phyloP scores from a whole-genome alignment of 1,140 invertebrate species.

The Phortica variegata region DNA sequence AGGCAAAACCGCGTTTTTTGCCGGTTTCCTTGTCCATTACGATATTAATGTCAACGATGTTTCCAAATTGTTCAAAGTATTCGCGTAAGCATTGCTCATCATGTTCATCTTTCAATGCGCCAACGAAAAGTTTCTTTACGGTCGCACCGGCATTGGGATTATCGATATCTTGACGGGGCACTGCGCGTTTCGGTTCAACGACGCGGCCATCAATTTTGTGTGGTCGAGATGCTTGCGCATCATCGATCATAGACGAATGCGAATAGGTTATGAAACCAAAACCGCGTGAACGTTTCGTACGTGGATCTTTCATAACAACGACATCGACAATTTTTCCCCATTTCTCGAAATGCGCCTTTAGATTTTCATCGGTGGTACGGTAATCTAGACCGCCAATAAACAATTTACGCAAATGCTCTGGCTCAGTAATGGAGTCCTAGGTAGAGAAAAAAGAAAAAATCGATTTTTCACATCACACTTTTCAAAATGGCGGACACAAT shows the following conservation, averaged over 20 bases:
- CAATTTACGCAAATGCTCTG: conserved; percentile 92
- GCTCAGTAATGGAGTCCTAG: conserved; percentile 64
- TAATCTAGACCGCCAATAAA: conserved; percentile 98
- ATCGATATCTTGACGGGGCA: conserved; percentile 90
- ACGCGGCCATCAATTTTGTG: conserved; percentile 74
- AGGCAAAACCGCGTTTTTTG: conserved; percentile 91
- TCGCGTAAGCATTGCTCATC: conserved; percentile 84
- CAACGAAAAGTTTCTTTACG: conserved; percentile 94
- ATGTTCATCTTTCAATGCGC: conserved; percentile 86
- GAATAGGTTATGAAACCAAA: conserved; percentile 99
- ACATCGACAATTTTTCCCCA: conserved; percentile 98
- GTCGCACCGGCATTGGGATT: conserved; percentile 89
- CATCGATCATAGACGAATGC: conserved; percentile 90
- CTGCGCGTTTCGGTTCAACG: conserved; percentile 96
- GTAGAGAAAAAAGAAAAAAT: conserved; percentile 19
- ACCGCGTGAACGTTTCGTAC: conserved; percentile 87
- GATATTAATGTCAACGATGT: conserved; percentile 79
- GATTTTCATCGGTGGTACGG: conserved; percentile 90
- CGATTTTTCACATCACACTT: conserved; percentile 32
- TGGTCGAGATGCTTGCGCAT: conserved; percentile 84
- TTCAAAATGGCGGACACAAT: conserved; percentile 49
- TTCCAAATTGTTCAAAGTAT: conserved; percentile 84
- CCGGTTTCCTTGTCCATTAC: conserved; percentile 89
- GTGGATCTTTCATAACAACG: conserved; percentile 97
- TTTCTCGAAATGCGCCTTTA: conserved; percentile 94